Evolutionary conservation across 2,113 vertebrate genomes (phyloP).

Genomic region (Nycticryphes semicollaris): DNA sequence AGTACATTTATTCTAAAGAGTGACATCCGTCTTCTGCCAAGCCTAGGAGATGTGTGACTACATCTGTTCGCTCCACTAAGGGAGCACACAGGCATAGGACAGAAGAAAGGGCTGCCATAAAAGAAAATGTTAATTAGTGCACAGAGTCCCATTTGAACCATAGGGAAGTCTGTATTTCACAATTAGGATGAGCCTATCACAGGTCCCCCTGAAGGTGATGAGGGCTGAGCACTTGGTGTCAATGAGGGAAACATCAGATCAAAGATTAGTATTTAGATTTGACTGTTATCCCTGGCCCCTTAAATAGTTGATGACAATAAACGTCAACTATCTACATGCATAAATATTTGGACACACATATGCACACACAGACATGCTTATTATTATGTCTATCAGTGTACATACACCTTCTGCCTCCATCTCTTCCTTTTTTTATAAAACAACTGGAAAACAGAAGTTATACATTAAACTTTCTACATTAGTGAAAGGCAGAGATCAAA

Average conservation of each 20-base stretch:
- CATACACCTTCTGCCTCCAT: not conserved
- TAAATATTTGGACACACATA: not conserved
- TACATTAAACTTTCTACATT: not conserved
- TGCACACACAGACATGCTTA: not conserved
- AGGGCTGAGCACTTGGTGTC: not conserved
- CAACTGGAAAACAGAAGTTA: not conserved
- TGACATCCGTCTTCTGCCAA: conserved; percentile 76
- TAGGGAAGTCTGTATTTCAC: not conserved
- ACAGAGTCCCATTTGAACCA: not conserved
- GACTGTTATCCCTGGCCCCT: not conserved
- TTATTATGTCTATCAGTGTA: not conserved
- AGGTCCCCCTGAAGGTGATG: not conserved
- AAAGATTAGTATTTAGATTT: not conserved
- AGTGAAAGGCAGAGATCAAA: not conserved
- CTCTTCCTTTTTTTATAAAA: not conserved
- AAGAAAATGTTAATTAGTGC: conserved; percentile 72
- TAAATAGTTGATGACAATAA: not conserved
- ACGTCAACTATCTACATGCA: not conserved
- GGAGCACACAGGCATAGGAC: conserved; percentile 55
- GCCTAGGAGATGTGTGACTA: conserved; percentile 53
- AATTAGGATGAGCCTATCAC: not conserved
- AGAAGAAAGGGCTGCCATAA: conserved; percentile 70
- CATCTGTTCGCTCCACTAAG: conserved; percentile 73
- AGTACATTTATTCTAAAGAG: conserved; percentile 53
- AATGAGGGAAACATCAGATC: not conserved